Base-by-base conservation (phyloP, 2,888 invertebrate species). In the Nesidiocoris tenuis region DNA sequence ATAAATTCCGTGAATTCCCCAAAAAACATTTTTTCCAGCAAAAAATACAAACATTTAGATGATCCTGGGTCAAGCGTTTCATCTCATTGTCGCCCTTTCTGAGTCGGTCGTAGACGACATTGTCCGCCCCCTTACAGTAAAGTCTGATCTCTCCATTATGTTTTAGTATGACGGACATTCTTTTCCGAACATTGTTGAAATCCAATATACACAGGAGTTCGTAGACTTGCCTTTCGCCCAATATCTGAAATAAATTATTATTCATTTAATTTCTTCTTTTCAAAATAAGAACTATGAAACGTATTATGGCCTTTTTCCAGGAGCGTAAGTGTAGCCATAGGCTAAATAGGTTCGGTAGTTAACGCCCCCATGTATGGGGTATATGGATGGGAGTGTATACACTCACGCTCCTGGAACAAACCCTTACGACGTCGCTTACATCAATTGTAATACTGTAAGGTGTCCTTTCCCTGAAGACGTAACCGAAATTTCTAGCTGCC, bases 61-160 rank as follows among this genome's bases (percentile, higher is more conserved):
- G 96, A 84, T 96, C 95, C 84, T 93, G 92, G 0, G 96, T 96
- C 83, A 89, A 90, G 65, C 89, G 86, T 85, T 91, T 94, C 9
- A 95, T 86, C 78, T 92, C 91, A 72, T 89, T 88, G 85, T 90
- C 92, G 80, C 89, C 90, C 80, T 86, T 84, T 85, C 90, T 91
- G 83, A 97, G 88, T 83, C 97, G 89, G 85, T 97, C 96, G 85
- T 96, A 96, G 83, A 99, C 94, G 81, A 98, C 95, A 86, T 95
- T 96, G 86, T 99, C 99, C 79, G 98, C 98, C 80, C 97, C 98
- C 87, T 99, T 99, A 85, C 98, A 98, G 85, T 94, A 96, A 82
- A 99, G 88, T 83, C 91, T 89, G 82, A 95, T 88, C 84, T 93
- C 91, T n/a, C 77, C 77, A 18, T 77, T 76, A 84, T 89, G 90